Base-by-base conservation (phyloP, 1,140 invertebrate species). In the Araneus ventricosus region DNA sequence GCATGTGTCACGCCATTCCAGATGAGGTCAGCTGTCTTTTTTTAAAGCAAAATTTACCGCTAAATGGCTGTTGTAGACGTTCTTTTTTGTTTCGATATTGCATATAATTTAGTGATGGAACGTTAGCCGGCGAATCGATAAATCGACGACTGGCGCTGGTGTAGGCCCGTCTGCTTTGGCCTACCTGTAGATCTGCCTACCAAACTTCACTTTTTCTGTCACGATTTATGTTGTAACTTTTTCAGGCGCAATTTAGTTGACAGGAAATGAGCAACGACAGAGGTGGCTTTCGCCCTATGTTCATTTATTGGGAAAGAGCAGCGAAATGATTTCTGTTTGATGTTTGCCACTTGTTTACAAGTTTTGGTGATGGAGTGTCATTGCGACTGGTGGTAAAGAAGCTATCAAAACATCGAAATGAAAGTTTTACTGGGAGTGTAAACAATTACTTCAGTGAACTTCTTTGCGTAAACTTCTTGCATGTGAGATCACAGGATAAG, bases 41-140 rank as follows among this genome's bases (percentile, higher is more conserved):
- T 37, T 34, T n/a, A 24, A 67, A 59, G 8, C 37, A 30, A 88
- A 39, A 14, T 70, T 88, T 41, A 5, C 24, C 80, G 41, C 22
- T 27, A 82, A 82, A 82, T 82, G 80, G 41, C 39, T 82, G 39
- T 41, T 82, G 52, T 88, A 20, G 67, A 30, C 17, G 20, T 89
- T 17, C 17, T 75, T 61, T 79, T 52, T 57, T 87, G 34, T 70
- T 89, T 59, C 63, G 41, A 57, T 89, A 57, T 89, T 75, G 67
- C 88, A 80, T 89, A 45, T 89, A 75, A 89, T 89, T 89, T 79
- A 89, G 88, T 79, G 45, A 57, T 75, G 88, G 88, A 89, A 89
- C 88, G 88, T 34, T 79, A 27, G n/a, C 20, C 0, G 24, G n/a
- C 14, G 24, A 57, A 89, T 89, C 88, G 67, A 89, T 89, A 89